phyloP scores from a whole-genome alignment of 2,113 vertebrate genomes.

The Calcarius ornatus region DNA sequence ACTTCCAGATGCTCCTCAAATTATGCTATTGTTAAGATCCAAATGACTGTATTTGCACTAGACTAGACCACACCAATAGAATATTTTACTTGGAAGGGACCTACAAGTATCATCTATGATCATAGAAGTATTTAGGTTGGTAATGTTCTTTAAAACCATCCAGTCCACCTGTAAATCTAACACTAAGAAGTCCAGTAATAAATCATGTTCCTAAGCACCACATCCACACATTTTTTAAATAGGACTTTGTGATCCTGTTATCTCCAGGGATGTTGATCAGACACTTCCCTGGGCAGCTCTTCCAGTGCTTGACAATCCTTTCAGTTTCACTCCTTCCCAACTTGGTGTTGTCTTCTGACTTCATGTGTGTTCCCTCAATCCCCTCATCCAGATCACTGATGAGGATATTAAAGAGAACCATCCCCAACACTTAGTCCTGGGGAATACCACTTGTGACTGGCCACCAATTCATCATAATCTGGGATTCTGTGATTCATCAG shows the following conservation, averaged over 20 bases:
- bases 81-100: neutral
- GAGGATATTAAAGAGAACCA: neutral
- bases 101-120: neutral
- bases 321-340: neutral
- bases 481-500: neutral
- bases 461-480: neutral
- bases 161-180: neutral
- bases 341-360: neutral
- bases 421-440: neutral
- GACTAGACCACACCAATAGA: no score
- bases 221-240: neutral
- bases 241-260: neutral
- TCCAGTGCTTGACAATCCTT: neutral
- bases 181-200: neutral
- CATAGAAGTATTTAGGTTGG: neutral
- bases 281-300: neutral
- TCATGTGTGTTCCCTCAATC: neutral
- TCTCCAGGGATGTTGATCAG: neutral
- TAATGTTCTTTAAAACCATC: neutral
- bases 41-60: neutral
- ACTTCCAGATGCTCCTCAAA: neutral
- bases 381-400: neutral
- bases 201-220: neutral
- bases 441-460: neutral
- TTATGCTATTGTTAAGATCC: neutral